phyloP scores from a whole-genome alignment of 2,113 vertebrate genomes.

The Oryzias javanicus region DNA sequence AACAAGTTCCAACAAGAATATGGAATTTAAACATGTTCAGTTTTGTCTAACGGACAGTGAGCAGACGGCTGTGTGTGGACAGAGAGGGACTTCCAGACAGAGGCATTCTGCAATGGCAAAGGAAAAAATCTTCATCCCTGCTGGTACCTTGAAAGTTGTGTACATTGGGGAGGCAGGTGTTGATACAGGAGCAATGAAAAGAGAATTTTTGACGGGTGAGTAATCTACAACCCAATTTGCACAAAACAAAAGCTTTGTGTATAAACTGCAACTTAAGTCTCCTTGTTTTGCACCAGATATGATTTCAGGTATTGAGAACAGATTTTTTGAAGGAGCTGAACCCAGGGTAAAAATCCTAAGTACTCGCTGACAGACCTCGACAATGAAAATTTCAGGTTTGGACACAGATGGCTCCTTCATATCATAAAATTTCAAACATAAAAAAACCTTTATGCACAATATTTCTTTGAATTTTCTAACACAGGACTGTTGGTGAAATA shows the following conservation, averaged over 20 bases:
- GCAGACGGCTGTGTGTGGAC: constrained; percentile 2
- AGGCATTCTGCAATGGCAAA: constrained; percentile 4
- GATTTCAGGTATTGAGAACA: constrained; percentile 5
- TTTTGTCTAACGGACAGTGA: too few relatives aligned
- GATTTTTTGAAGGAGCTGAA: constrained; percentile 2
- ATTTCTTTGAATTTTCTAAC: too few relatives aligned
- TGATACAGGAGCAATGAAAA: constrained; percentile 6
- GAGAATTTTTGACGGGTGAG: constrained; percentile 8
- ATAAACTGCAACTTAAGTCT: not conserved
- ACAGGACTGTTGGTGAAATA: too few relatives aligned
- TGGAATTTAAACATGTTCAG: not conserved
- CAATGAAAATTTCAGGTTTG: not conserved
- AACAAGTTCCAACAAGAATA: not conserved
- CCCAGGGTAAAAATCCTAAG: constrained; percentile 5
- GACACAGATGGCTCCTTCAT: not conserved
- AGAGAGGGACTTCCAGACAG: constrained; percentile 9
- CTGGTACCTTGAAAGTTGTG: not conserved
- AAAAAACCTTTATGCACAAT: too few relatives aligned
- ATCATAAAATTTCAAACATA: too few relatives aligned
- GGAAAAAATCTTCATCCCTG: constrained; percentile 1
- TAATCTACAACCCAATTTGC: not conserved
- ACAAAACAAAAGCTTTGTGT: not conserved
- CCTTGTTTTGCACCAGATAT: not conserved
- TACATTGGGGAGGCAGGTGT: constrained; percentile 18
- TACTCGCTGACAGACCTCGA: constrained; percentile 3